Conservation (phyloP, 64 coral and sea anemone genomes). For the Montipora cactus region DNA sequence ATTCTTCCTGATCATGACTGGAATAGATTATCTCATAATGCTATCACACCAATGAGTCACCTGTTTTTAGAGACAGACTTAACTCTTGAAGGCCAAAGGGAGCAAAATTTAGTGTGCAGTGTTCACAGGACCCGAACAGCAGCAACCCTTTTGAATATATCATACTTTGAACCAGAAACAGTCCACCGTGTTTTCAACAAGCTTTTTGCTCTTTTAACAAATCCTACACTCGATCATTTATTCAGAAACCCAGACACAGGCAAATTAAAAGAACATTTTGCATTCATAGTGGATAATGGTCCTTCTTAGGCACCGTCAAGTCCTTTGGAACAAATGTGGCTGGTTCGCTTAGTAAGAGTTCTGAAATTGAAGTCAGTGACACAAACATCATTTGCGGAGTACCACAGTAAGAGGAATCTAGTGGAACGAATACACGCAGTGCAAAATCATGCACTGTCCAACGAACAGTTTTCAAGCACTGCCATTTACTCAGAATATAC, state of each 20-base stretch:
- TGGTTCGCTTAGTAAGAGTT: conserved; percentile 31
- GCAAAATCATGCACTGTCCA: conserved; percentile 51
- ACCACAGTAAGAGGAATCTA: conserved; percentile 55
- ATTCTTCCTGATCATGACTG: background rate
- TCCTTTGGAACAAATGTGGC: conserved; percentile 50
- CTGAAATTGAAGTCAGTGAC: conserved; percentile 36
- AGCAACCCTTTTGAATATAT: conserved; percentile 22
- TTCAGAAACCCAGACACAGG: conserved; percentile 58
- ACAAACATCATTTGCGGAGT: background rate
- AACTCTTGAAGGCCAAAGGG: conserved; percentile 3
- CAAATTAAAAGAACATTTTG: conserved; percentile 64
- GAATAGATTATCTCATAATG: background rate
- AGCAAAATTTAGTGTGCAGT: background rate
- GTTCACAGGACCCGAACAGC: conserved; percentile 39
- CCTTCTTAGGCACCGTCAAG: conserved; percentile 59
- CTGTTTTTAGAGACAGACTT: conserved; percentile 50
- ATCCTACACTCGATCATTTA: conserved; percentile 44
- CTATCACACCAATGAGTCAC: conserved; percentile 18
- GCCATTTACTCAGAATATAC: conserved; percentile 6
- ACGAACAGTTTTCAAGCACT: conserved; percentile 14
- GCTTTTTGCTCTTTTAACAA: conserved; percentile 22
- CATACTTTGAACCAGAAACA: conserved; percentile 60
- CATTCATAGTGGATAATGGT: conserved; percentile 70
- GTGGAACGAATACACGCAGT: conserved; percentile 44
- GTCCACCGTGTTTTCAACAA: conserved; percentile 59